These are phyloP conservation scores for Hemiprocne comata DNA, from an alignment of 2,113 vertebrate genomes.

Conservation along the genomic window DNA sequence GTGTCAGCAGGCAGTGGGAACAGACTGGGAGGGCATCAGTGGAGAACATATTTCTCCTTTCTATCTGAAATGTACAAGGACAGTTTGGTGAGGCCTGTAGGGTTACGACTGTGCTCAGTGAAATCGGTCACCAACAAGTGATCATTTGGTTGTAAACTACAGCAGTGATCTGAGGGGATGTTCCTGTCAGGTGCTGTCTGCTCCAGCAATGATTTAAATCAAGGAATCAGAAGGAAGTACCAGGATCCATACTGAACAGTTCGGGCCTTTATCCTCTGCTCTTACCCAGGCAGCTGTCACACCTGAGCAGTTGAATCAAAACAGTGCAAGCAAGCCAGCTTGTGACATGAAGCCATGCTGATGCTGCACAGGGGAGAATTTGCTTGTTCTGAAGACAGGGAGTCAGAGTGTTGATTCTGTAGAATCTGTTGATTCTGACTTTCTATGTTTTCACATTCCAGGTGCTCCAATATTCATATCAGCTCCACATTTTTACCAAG, in stretches of 20 bases:
- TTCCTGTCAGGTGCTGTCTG: background rate
- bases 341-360: background rate
- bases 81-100: background rate
- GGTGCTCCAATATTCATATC: conserved; percentile 94
- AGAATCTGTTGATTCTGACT: background rate
- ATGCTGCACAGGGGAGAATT: background rate
- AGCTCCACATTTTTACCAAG: conserved; percentile 95
- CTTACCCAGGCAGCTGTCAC: background rate
- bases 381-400: background rate
- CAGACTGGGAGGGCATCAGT: background rate
- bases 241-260: background rate
- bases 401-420: background rate
- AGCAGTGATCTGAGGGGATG: background rate
- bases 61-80: background rate
- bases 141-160: background rate
- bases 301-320: background rate
- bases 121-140: background rate
- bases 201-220: background rate
- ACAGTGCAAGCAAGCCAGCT: background rate
- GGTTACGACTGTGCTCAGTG: background rate
- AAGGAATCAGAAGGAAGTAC: background rate
- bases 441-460: conserved; percentile 48
- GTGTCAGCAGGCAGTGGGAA: background rate
- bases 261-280: background rate
- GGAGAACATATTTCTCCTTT: background rate